These are phyloP conservation scores for Enteromius trimaculatus DNA, from an alignment of 2,797 vertebrate species.

Conservation along the genomic window DNA sequence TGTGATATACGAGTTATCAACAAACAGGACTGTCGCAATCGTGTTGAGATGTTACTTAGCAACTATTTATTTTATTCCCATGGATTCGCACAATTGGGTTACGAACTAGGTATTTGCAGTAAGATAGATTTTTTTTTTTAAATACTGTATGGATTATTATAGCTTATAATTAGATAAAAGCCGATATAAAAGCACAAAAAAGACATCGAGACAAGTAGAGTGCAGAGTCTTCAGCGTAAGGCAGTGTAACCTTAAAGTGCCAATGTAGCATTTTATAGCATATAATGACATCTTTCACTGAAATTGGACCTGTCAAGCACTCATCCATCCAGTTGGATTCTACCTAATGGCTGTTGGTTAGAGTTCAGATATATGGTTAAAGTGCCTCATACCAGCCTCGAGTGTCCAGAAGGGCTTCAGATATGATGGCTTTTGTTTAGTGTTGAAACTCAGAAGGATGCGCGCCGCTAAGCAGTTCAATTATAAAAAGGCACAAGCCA, in stretches of 20 bases:
- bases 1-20: constrained; percentile 51
- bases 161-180: constrained; percentile 39
- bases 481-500: neutral
- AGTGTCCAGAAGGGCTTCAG: constrained; percentile 68
- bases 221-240: constrained; percentile 70
- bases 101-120: neutral
- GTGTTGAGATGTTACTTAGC: constrained; percentile 36
- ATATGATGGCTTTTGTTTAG: constrained; percentile 41
- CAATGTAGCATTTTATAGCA: constrained; percentile 81
- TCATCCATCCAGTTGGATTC: constrained; percentile 78
- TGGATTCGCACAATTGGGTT: neutral
- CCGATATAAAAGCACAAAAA: constrained; percentile 19
- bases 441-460: neutral
- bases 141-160: constrained; percentile 9
- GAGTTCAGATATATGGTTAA: constrained; percentile 73
- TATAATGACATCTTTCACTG: constrained; percentile 82
- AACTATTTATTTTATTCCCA: constrained; percentile 17
- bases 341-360: constrained; percentile 78
- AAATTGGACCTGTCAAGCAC: constrained; percentile 78
- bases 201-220: constrained; percentile 67
- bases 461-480: neutral
- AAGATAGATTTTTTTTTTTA: neutral
- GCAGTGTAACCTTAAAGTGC: constrained; percentile 80
- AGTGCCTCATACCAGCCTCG: constrained; percentile 67
- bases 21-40: constrained; percentile 38